Evolutionary conservation across 1,140 invertebrate genomes (phyloP).

Genomic region (Drosophila saltans): DNA sequence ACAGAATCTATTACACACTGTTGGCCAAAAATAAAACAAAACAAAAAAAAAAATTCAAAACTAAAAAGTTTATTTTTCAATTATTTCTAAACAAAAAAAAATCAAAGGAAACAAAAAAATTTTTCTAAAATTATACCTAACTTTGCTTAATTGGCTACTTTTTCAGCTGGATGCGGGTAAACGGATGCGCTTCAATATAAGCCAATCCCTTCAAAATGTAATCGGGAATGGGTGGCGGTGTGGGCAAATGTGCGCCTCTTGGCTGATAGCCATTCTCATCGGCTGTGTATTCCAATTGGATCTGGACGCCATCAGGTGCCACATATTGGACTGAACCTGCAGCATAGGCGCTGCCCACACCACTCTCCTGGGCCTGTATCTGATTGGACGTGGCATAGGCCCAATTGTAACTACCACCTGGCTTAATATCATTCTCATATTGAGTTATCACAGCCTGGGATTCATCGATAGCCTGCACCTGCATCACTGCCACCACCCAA

Average conservation of each 20-base stretch:
- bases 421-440: constrained; percentile 84
- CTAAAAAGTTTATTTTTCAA: constrained; percentile 26
- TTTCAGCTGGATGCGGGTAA: constrained; percentile 61
- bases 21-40: constrained; percentile 21
- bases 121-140: constrained; percentile 40
- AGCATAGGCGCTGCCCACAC: constrained; percentile 70
- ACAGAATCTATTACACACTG: constrained; percentile 34
- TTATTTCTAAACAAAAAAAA: constrained; percentile 50
- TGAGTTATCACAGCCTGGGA: constrained; percentile 61
- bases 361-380: constrained; percentile 85
- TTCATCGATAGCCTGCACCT: constrained; percentile 53
- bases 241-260: constrained; percentile 89
- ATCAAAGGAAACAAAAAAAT: constrained; percentile 15
- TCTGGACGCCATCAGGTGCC: constrained; percentile 83
- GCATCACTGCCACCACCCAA: constrained; percentile 28
- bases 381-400: constrained; percentile 86
- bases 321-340: constrained; percentile 57
- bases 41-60: constrained; percentile 37
- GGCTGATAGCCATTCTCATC: constrained; percentile 91
- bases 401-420: constrained; percentile 84
- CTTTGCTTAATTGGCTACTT: constrained; percentile 37
- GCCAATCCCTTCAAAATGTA: constrained; percentile 86
- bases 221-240: constrained; percentile 90
- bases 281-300: constrained; percentile 87
- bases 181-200: constrained; percentile 85